Conservation (phyloP, 2,888 invertebrate species). For the Synanthedon formicaeformis region DNA sequence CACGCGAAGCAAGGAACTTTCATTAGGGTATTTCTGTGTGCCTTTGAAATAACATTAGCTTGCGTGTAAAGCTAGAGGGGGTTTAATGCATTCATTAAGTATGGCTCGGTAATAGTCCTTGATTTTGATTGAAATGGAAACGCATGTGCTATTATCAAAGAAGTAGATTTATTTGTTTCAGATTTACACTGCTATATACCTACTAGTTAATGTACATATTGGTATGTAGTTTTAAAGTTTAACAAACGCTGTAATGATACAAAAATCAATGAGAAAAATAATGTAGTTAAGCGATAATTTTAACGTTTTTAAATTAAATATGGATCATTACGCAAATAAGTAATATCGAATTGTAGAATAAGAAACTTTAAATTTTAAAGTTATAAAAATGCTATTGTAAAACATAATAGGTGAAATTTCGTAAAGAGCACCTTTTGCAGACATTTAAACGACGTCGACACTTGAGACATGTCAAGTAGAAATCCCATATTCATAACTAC, state of each 20-base stretch:
- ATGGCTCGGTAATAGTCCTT: conserved; percentile 14
- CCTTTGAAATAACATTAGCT: conserved; percentile 56
- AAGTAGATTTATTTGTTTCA: conserved; percentile 1
- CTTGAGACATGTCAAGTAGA: conserved; percentile 32
- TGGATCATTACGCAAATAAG: too few species aligned
- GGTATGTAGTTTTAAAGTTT: too few species aligned
- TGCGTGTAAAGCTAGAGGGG: conserved; percentile 23
- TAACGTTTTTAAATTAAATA: too few species aligned
- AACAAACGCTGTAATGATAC: too few species aligned
- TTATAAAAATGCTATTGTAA: conserved; percentile 6
- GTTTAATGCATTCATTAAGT: conserved; percentile 29
- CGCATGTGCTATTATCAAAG: neutral
- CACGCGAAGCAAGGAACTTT: conserved; percentile 44
- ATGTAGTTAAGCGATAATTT: too few species aligned
- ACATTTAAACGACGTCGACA: conserved; percentile 40
- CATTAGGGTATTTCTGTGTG: conserved; percentile 53
- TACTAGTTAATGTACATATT: neutral
- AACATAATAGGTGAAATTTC: conserved; percentile 28
- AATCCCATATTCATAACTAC: conserved; percentile 19
- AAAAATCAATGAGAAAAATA: too few species aligned
- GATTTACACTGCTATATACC: conserved; percentile 1
- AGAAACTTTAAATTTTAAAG: too few species aligned
- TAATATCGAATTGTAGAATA: too few species aligned
- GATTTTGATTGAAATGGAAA: conserved; percentile 17
- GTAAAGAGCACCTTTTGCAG: conserved; percentile 22